Base-by-base conservation (phyloP, 2,113 vertebrate genomes). In the Syrrhaptes paradoxus region DNA sequence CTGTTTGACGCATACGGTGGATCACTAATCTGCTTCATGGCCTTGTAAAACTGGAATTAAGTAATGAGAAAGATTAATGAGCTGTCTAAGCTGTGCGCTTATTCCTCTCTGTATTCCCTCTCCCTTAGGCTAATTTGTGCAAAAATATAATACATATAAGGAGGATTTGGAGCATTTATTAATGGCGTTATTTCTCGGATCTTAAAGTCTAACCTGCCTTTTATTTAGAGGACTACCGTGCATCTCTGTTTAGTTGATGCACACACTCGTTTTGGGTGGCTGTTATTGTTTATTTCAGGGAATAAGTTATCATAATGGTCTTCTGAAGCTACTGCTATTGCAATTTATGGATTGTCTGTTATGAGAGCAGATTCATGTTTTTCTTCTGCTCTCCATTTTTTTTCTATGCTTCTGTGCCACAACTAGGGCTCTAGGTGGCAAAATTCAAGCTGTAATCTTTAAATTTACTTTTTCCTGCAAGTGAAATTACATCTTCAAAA, bases 21-120 rank as follows among this genome's bases (percentile, higher is more conserved):
- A 65, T 95, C 85, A 84, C 59, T 65, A 63, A 95, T 92, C 67
- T 85, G 59, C 87, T 95, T 78, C 52, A 9, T 36, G 65, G 72
- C 72, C 73, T 88, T 81, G 59, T 90, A 88, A 70, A 81, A 52
- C 38, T 48, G 19, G 68, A 92, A 78, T 93, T 94, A 95, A 92
- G 65, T 96, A 86, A 94, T 77, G 83, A 78, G 72, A 46, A 80
- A 78, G 95, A 97, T 90, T 77, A 88, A 94, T 93, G 94, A 92
- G 68, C 76, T 88, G 48, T 87, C 74, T 67, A 83, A 95, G 55
- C 82, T 59, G 11, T 77, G 45, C 0, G 11, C 78, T 83, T 90
- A 71, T 91, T 86, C 63, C 24, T 86, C 31, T 68, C 78, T 61
- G 22, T 86, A 49, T 80, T 84, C 34, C 36, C 17, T 66, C 17